phyloP scores from a whole-genome alignment of 2,797 vertebrate species.

The Menidia menidia region DNA sequence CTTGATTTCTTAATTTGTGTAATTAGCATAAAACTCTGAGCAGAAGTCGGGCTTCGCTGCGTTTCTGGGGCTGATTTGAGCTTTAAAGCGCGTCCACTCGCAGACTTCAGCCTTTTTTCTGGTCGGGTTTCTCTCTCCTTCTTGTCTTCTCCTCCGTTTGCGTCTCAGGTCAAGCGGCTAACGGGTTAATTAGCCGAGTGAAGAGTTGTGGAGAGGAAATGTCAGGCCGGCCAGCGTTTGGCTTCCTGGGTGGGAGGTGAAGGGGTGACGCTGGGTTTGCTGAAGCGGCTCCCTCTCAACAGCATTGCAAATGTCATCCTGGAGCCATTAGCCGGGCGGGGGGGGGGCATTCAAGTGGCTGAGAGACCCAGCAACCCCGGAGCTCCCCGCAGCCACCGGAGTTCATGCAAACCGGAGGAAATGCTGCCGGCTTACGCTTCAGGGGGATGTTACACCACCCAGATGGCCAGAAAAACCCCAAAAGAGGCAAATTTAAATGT shows the following conservation, averaged over 20 bases:
- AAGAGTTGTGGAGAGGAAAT: conserved; percentile 77
- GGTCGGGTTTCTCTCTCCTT: conserved; percentile 4
- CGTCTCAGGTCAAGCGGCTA: conserved; percentile 65
- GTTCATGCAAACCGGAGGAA: not conserved
- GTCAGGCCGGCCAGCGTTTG: conserved; percentile 79
- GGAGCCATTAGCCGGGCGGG: conserved; percentile 59
- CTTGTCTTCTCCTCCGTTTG: conserved; percentile 33
- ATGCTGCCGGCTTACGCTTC: no score
- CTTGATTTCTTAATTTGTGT: no score
- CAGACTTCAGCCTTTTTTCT: not conserved
- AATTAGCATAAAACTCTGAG: no score
- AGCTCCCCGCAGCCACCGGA: no score
- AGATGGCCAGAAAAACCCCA: no score
- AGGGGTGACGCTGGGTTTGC: conserved; percentile 68
- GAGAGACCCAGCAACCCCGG: conserved; percentile 30
- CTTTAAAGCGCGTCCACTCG: no score
- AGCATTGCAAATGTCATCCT: conserved; percentile 84
- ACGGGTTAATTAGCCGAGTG: conserved; percentile 83
- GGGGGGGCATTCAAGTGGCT: conserved; percentile 30
- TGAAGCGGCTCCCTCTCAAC: conserved; percentile 76
- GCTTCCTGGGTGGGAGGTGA: conserved; percentile 75
- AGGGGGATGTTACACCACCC: no score
- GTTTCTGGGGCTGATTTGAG: no score
- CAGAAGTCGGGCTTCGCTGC: no score
- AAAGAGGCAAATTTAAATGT: no score